Evolutionary conservation across 1,140 invertebrate genomes (phyloP), one percentile per base, ranked within the genome.

Genomic region (Eriosoma lanigerum): DNA sequence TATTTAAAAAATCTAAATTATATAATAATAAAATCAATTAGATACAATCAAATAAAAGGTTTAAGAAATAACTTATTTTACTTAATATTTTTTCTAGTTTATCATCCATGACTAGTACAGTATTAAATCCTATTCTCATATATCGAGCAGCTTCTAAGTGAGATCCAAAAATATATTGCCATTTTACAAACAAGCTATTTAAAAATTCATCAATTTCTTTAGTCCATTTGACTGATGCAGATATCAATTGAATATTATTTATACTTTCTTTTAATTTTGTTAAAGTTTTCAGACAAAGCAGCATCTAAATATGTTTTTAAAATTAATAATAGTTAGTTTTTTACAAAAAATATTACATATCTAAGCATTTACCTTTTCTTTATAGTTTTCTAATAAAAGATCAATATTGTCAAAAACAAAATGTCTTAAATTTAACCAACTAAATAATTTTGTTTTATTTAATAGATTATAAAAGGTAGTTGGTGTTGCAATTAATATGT

Each of bases 321-420:
- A 54, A 54, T 32, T 3, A 26, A 32, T 48, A 26, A n/a, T n/a
- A n/a, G n/a, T n/a, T n/a, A n/a, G n/a, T 48, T 0, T 48, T 13
- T 48, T 26, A 48, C 26, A 29, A 0, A 1, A 29, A 29, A 50
- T 19, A 12, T 19, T 1, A 29, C 8, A 29, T 19, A 32, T 26
- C 9, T 19, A 29, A n/a, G 0, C 4, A 48, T 1, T 76, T 62
- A 78, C 75, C 24, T 62, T 21, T 44, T 62, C 24, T 78, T 26
- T 48, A 48, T 78, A 78, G n/a, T 48, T 62, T 15, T 48, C 75
- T 60, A 78, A 13, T 24, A 62, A 56, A 10, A 78, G 15, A 46
- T 78, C 75, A 17, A 78, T n/a, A 62, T 78, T 78, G 44, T 78
- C 75, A 60, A 62, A 78, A 62, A 78, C 75, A 78, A 78, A 46